Evolutionary conservation across 2,797 vertebrate species (phyloP), one percentile per base, ranked within the genome.

Genomic region (Mormyrops boulengeri): DNA sequence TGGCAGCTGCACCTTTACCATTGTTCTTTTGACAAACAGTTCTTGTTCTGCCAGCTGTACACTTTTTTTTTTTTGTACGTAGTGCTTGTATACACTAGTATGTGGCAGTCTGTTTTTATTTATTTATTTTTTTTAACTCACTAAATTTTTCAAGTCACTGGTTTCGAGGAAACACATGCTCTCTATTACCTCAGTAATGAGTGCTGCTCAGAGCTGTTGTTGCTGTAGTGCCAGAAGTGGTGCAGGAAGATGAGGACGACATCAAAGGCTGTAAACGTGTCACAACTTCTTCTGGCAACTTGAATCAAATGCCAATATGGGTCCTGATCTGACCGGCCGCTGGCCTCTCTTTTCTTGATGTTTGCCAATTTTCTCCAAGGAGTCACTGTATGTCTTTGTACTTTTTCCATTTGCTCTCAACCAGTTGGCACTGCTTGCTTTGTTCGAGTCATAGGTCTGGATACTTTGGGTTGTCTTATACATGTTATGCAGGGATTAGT

Each of bases 131-230:
- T 77, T 77, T 77, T 7, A 11, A 47, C 19, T 85, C 80, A 50
- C 69, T 77, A 17, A 47, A 47, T 85, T 86, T 50, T 86, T 55
- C 50, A 55, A 86, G 85, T 55, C 26, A 53, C 85, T 52, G 85
- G 50, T 86, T 86, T 86, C 53, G 47, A 86, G 85, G 85, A 86
- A 55, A 86, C 52, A 86, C 85, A 86, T 86, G 85, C 85, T 86
- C 49, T 55, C 85, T n/a, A 86, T 55, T 86, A 55, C 50, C 22
- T 34, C 52, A 30, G 50, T 86, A 86, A 52, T 55, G 30, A 52
- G 52, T 86, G 3, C 49, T 86, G 49, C 85, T 55, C 49, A 14
- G 22, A 86, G 85, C 85, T 86, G 22, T 30, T 86, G 22, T 55
- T 53, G 26, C 22, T 86, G 12, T 55, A 52, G 85, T 86, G 85